Evolutionary conservation across 2,797 vertebrate genomes (phyloP), one percentile per base, ranked within the genome.

Genomic region (Ataeniobius toweri): DNA sequence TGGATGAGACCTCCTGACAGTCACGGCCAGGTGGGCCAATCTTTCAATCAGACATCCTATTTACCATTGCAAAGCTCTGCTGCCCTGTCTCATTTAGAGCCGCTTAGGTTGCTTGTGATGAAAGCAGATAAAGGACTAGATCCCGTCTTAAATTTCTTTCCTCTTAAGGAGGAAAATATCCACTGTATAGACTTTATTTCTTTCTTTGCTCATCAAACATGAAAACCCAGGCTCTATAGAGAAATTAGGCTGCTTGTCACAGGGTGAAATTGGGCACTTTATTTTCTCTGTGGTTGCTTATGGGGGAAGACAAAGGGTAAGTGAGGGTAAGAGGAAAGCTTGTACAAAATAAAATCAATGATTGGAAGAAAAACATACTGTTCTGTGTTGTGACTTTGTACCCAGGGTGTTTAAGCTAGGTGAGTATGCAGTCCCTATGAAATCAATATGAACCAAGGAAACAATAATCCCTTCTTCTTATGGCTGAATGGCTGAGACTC

Each of bases 11-110:
- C 84, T 90, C 84, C 88, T 86, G 90, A 93, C 92, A 92, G 91
- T 93, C 92, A 90, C 76, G 81, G 86, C 84, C 89, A 91, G 88
- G 91, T 90, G 89, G 84, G 80, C 88, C 91, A 91, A 94, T 95
- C 94, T 94, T 94, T 95, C 95, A 94, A 91, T 94, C 93, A 94
- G 90, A 91, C 88, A 91, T 73, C 89, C 88, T 92, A 91, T 94
- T 94, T 94, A 94, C 89, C 91, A 90, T 88, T 28, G 91, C 90
- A 92, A 92, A 92, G 93, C 93, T 94, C 90, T 78, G 79, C 90
- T 93, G 91, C 87, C 85, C 85, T 80, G 87, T 82, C 85, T 93
- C 84, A 80, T 90, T 92, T 92, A 81, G 80, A 86, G 85, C 58
- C 75, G 44, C 76, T 85, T 76, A 81, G 86, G 86, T 80, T 87